Conservation (phyloP, 2,888 invertebrate species). For the Sinhomidia bicolor region DNA sequence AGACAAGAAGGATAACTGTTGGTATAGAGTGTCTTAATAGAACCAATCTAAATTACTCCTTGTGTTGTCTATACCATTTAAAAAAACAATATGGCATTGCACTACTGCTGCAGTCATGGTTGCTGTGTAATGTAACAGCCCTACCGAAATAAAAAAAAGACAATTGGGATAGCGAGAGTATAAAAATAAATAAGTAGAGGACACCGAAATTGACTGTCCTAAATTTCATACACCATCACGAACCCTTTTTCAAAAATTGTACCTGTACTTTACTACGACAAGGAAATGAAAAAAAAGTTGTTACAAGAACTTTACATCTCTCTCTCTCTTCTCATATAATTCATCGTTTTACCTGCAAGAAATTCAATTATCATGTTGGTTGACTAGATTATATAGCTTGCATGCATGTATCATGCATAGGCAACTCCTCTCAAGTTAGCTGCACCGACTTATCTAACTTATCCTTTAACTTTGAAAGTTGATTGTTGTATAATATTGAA, state of each 20-base stretch:
- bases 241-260: slow-evolving; percentile 18
- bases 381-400: neutral
- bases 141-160: neutral
- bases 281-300: slow-evolving; percentile 53
- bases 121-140: neutral
- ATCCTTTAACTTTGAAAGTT: slow-evolving; percentile 41
- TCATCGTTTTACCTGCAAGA: neutral
- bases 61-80: slow-evolving; percentile 24
- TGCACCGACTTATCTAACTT: slow-evolving; percentile 10
- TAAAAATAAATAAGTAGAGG: slow-evolving; percentile 36
- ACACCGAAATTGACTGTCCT: slow-evolving; percentile 52
- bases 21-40: slow-evolving; percentile 11
- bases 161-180: neutral
- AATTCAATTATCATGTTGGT: slow-evolving; percentile 38
- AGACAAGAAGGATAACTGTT: neutral
- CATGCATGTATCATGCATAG: neutral
- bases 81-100: slow-evolving; percentile 41
- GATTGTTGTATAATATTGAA: slow-evolving; percentile 36
- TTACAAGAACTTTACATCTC: slow-evolving; percentile 31
- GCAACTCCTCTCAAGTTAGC: too few relatives aligned
- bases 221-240: slow-evolving; percentile 39
- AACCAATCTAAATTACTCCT: neutral
- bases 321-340: neutral
- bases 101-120: neutral
- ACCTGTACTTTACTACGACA: slow-evolving; percentile 18